These are phyloP conservation scores for Bombus turneri DNA, from an alignment of 1,140 invertebrate genomes.

Conservation along the genomic window DNA sequence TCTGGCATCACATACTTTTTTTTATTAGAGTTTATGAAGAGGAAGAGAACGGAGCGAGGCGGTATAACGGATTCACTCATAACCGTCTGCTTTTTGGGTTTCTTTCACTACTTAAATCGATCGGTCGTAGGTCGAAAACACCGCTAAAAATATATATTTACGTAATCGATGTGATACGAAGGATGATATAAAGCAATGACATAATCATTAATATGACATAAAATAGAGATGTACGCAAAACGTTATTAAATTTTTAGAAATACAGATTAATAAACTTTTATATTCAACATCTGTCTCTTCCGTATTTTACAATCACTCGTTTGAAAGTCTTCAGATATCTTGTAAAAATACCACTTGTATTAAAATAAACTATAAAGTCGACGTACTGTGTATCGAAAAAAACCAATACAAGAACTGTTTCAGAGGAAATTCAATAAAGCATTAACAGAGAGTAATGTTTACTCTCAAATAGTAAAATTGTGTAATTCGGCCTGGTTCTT, in stretches of 20 bases:
- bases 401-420: background rate
- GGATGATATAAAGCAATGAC: background rate
- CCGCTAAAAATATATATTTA: background rate
- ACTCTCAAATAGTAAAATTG: background rate
- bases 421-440: background rate
- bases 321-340: no score
- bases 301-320: background rate
- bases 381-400: background rate
- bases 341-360: background rate
- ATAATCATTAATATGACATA: background rate
- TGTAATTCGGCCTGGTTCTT: background rate
- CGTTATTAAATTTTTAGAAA: background rate
- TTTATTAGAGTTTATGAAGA: background rate
- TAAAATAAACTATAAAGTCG: background rate
- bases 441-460: background rate
- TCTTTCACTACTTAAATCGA: constrained; percentile 15
- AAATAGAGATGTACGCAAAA: background rate
- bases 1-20: background rate
- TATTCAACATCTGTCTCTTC: background rate
- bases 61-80: background rate
- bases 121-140: background rate
- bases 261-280: background rate
- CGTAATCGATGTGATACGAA: background rate
- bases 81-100: background rate
- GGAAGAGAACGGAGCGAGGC: no score